A percentile compares a stretch with the other conserved stretches of the same genome.
These are phyloP conservation scores for Chondrilla cf. caribensis DNA, from an alignment of 37 sponge, comb jelly and placozoan genomes.

Conservation along the genomic window DNA sequence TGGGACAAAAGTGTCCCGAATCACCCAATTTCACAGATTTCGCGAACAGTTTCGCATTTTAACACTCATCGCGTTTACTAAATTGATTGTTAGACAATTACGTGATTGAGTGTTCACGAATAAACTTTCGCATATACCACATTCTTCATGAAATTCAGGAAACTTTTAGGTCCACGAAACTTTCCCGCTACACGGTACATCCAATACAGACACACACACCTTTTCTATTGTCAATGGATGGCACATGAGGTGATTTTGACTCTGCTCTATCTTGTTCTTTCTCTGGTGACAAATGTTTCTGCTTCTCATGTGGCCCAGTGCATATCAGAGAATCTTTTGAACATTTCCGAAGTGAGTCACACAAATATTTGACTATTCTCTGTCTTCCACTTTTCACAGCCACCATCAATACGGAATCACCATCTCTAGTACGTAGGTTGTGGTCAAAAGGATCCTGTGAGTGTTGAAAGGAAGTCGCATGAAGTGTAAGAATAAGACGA, in stretches of 20 bases:
- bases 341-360: background rate
- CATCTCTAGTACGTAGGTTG: conserved; percentile 2
- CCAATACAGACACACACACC: background rate
- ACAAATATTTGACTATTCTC: background rate
- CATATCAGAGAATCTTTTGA: background rate
- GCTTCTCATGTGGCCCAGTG: no score
- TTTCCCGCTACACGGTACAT: background rate
- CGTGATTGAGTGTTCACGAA: no score
- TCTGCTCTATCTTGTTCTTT: background rate
- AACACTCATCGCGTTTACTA: no score
- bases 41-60: no score
- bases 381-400: background rate
- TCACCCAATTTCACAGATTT: no score
- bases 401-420: conserved; percentile 1
- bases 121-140: no score
- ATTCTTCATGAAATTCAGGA: no score
- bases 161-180: no score
- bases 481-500: background rate
- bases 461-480: no score
- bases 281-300: background rate
- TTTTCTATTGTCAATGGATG: background rate
- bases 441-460: conserved; percentile 24
- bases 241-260: no score
- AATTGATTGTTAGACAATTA: no score
- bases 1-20: no score